Conservation (phyloP, 2,888 invertebrate genomes). For the Drosophila eohydei region DNA sequence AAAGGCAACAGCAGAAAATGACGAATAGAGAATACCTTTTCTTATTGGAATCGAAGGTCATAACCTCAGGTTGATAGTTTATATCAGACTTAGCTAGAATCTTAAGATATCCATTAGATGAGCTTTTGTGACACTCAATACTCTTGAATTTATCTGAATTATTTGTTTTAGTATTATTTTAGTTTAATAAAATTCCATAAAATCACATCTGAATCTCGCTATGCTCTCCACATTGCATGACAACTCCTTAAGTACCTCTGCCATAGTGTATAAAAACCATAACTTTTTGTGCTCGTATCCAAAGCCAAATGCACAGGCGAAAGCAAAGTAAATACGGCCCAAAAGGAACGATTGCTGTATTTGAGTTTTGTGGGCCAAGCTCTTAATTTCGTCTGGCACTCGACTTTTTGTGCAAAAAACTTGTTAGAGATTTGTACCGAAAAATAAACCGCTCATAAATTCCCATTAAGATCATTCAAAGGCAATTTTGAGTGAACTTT, state of each 20-base stretch:
- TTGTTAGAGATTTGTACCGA: neutral
- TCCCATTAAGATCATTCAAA: conserved; percentile 40
- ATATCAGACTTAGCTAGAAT: neutral
- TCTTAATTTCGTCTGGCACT: conserved; percentile 26
- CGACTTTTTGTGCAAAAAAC: conserved; percentile 23
- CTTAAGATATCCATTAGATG: too few relatives aligned
- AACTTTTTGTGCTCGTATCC: conserved; percentile 29
- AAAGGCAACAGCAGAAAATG: neutral
- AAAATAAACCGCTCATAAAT: conserved; percentile 44
- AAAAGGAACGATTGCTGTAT: conserved; percentile 30
- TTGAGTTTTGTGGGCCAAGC: conserved; percentile 23
- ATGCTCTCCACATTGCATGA: neutral
- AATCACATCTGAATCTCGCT: neutral
- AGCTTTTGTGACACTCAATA: too few relatives aligned
- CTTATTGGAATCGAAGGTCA: neutral
- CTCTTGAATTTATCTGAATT: too few relatives aligned
- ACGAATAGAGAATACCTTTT: neutral
- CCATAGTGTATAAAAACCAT: neutral
- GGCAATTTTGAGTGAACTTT: neutral
- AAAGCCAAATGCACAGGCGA: conserved; percentile 40
- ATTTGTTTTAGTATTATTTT: too few relatives aligned
- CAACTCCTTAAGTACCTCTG: neutral
- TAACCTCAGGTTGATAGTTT: neutral
- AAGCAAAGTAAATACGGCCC: conserved; percentile 23
- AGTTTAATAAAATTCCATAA: too few relatives aligned